phyloP scores from a whole-genome alignment of 2,113 vertebrate genomes.

The Castor canadensis region DNA sequence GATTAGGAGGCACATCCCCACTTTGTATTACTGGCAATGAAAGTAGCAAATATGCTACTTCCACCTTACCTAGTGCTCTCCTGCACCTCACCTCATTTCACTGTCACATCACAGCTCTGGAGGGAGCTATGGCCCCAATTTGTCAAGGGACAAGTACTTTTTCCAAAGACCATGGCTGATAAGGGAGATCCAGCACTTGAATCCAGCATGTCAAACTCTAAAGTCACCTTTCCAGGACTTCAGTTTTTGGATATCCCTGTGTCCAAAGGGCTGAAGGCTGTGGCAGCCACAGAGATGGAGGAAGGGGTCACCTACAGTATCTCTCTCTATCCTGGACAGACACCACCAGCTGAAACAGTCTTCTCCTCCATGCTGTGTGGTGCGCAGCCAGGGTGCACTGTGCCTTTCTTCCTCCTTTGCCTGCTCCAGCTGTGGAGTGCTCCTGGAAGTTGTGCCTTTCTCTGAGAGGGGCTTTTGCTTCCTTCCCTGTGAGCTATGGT shows the following conservation, averaged over 20 bases:
- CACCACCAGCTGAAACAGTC: neutral
- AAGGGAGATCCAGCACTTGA: neutral
- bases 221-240: neutral
- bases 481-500: neutral
- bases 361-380: accelerated
- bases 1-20: neutral
- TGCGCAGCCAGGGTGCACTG: neutral
- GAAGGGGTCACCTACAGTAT: neutral
- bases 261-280: neutral
- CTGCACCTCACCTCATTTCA: accelerated
- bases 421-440: neutral
- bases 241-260: neutral
- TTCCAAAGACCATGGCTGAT: neutral
- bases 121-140: neutral
- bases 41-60: neutral
- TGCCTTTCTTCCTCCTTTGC: neutral
- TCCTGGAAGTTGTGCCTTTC: neutral
- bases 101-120: neutral
- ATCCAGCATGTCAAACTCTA: neutral
- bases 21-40: neutral
- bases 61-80: neutral
- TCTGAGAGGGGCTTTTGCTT: neutral
- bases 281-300: neutral
- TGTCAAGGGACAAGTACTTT: neutral
- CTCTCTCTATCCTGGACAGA: neutral